phyloP scores from a whole-genome alignment of 2,797 vertebrate species.

The Babyrousa celebensis region DNA sequence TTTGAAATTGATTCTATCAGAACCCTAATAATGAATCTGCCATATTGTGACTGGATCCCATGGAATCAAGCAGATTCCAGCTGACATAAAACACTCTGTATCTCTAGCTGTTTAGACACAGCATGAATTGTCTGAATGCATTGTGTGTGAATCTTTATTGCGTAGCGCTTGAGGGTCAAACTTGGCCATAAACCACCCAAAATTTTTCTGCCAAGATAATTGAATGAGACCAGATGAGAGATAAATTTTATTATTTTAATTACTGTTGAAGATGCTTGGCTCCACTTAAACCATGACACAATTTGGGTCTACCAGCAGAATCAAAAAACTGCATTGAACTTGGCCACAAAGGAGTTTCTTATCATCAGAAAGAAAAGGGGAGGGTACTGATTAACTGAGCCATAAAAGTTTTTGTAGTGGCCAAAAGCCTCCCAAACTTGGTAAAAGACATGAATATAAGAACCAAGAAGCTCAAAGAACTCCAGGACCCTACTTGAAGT shows the following conservation, averaged over 20 bases:
- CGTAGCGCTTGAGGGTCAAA: background rate
- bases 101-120: background rate
- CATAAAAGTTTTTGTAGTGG: background rate
- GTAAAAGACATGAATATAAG: slow-evolving; percentile 3
- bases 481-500: background rate
- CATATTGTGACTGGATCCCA: background rate
- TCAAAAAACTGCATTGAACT: background rate
- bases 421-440: background rate
- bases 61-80: background rate
- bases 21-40: background rate
- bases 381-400: background rate
- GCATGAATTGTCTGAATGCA: background rate
- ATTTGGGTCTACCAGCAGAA: background rate
- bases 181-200: background rate
- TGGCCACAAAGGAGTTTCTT: background rate
- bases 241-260: background rate
- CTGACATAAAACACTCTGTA: background rate
- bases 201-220: background rate
- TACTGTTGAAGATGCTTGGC: background rate
- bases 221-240: background rate
- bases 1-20: slow-evolving; percentile 10
- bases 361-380: background rate
- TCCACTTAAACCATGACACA: background rate
- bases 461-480: background rate
- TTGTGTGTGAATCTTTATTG: background rate